A percentile compares a stretch with the other conserved stretches of the same genome.
Evolutionary conservation across 2,113 vertebrate genomes (phyloP).

Genomic region (Triplophysa siluroides): DNA sequence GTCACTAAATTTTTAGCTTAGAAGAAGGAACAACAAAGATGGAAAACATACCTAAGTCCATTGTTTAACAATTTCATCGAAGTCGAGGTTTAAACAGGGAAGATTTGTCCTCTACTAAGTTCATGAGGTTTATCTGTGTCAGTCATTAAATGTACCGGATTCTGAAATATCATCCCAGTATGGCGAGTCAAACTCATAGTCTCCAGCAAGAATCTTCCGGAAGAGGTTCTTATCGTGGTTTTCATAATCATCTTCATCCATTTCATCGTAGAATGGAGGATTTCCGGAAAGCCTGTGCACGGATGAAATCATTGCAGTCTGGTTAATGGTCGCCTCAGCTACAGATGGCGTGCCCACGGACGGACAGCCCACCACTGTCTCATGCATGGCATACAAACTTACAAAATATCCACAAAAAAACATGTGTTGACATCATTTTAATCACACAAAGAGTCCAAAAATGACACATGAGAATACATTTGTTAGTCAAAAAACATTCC

Average conservation of each 20-base stretch:
- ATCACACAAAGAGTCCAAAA: too few species aligned
- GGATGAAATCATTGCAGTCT: neutral
- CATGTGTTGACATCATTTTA: too few species aligned
- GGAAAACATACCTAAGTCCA: neutral
- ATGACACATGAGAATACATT: too few species aligned
- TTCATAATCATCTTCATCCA: slow-evolving; percentile 94
- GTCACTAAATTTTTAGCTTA: slow-evolving; percentile 92
- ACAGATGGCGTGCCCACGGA: neutral
- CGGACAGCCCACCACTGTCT: neutral
- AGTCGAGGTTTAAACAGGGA: neutral
- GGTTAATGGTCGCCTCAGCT: neutral
- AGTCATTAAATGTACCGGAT: slow-evolving; percentile 76
- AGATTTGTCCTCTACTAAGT: neutral
- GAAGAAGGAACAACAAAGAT: slow-evolving; percentile 23
- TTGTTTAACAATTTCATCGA: neutral
- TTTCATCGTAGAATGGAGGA: slow-evolving; percentile 96
- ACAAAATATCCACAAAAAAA: neutral
- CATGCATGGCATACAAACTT: neutral
- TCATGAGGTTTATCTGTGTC: neutral
- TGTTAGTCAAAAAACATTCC: too few species aligned
- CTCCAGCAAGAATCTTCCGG: slow-evolving; percentile 94
- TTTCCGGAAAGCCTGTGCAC: slow-evolving; percentile 88
- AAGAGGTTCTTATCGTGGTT: slow-evolving; percentile 98
- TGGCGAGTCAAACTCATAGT: slow-evolving; percentile 95
- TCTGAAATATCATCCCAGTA: slow-evolving; percentile 99